Evolutionary conservation across 2,113 vertebrate species (phyloP), one percentile per base, ranked within the genome.

Genomic region (Grammomys surdaster): DNA sequence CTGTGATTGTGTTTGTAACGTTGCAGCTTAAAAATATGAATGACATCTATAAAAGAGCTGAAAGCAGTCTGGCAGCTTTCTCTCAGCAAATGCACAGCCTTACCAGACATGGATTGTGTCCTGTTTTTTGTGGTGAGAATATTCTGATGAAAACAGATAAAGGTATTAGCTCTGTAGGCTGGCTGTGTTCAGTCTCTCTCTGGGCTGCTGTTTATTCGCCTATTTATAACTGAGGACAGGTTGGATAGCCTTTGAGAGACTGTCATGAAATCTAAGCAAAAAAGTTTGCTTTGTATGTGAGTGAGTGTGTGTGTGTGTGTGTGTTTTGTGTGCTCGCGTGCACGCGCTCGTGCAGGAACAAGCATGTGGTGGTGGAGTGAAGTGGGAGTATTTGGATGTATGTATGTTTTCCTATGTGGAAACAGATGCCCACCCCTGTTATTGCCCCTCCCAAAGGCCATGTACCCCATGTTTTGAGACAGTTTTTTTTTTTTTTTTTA

Each of bases 141-240:
- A n/a, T 43, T 3, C 9, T 67, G 33, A 70, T 91, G 33, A 91
- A 58, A 46, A 17, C 51, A 91, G 54, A 73, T 31, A 89, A 90
- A 90, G 60, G 19, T 3, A 81, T 90, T 33, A 73, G 75, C 26
- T 91, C 51, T 33, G 2, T 7, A 81, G 19, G 72, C 67, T 9
- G 20, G 36, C 65, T 85, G 7, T 56, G 40, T 36, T 90, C 91
- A 78, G 22, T 3, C 75, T 90, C 67, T 73, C 84, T 73, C 43
- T 56, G 9, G 24, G 10, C 56, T 93, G 14, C 28, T n/a, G 33
- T 81, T 91, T 46, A n/a, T 13, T 31, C 46, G 88, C 26, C n/a
- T 70, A 7, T 51, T 94, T 63, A 89, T 26, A 93, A 22, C 67
- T 84, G 46, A 97, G 28, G 56, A 94, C 58, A 76, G 17, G 3